A percentile compares a stretch with the other conserved stretches of the same genome.
Conservation (phyloP, 53 echinoderm and acorn worm genomes). For the Echinarachnius parma region DNA sequence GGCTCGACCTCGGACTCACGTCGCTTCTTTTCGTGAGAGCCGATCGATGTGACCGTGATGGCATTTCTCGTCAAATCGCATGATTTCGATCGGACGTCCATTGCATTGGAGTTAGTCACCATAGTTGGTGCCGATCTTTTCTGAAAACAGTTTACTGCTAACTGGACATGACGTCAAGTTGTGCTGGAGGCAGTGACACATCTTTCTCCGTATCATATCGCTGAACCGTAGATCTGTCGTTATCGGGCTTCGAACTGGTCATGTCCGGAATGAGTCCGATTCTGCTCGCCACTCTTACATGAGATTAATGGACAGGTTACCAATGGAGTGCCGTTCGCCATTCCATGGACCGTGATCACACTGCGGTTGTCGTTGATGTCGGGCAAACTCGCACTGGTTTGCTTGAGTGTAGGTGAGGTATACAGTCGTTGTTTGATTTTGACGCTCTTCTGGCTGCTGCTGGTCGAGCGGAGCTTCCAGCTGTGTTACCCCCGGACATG, state of each 20-base stretch:
- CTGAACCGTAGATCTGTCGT: not conserved
- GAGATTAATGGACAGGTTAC: no score
- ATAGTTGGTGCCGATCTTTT: slow-evolving; percentile 31
- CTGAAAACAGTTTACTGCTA: slow-evolving; percentile 30
- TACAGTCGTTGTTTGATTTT: not conserved
- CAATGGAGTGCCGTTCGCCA: no score
- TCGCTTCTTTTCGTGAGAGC: slow-evolving; percentile 23
- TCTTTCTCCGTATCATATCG: slow-evolving; percentile 10
- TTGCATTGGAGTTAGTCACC: slow-evolving; percentile 5
- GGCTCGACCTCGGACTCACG: slow-evolving; percentile 38
- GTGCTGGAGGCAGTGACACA: not conserved
- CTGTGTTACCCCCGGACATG: not conserved
- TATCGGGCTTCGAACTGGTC: not conserved
- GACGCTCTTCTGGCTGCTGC: slow-evolving; percentile 8
- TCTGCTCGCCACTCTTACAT: slow-evolving; percentile 28
- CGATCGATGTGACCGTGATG: slow-evolving; percentile 25
- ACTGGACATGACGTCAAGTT: slow-evolving; percentile 12
- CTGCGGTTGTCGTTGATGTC: slow-evolving; percentile 16
- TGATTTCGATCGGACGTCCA: not conserved
- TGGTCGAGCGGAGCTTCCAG: not conserved
- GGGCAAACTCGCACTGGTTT: slow-evolving; percentile 1
- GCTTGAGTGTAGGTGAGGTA: not conserved
- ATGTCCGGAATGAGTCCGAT: slow-evolving; percentile 18
- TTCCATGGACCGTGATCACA: slow-evolving; percentile 26
- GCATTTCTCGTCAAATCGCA: slow-evolving; percentile 27